These are phyloP conservation scores for Balanococcus diminutus DNA, from an alignment of 2,888 invertebrate species.

Conservation along the genomic window DNA sequence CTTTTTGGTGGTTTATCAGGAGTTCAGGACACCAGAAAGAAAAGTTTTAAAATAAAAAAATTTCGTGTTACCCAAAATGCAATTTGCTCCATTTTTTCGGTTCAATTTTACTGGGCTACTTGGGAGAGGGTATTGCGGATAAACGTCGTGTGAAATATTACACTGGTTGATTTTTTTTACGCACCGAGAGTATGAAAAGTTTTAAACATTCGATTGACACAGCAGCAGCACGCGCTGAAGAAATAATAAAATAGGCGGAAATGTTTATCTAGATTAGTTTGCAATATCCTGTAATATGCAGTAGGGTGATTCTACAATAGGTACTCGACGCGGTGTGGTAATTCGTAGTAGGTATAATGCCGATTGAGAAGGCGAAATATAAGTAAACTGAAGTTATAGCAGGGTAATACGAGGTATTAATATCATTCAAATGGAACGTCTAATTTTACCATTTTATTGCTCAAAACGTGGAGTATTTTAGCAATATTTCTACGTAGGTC, in stretches of 20 bases:
- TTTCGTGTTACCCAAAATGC: too few species aligned
- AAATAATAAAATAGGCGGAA: constrained; percentile 36
- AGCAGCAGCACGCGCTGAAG: constrained; percentile 7
- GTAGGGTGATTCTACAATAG: constrained; percentile 7
- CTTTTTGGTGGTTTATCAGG: too few species aligned
- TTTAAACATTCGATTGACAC: constrained; percentile 7
- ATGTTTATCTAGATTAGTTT: constrained; percentile 38
- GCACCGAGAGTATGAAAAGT: not conserved
- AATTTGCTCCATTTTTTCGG: too few species aligned
- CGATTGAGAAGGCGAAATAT: constrained; percentile 17
- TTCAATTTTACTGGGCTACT: too few species aligned
- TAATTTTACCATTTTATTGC: constrained; percentile 19
- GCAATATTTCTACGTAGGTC: not conserved
- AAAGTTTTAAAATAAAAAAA: too few species aligned
- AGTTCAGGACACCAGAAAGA: too few species aligned
- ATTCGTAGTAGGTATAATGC: not conserved
- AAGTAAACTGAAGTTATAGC: not conserved
- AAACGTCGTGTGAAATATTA: not conserved
- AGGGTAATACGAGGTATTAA: constrained; percentile 6
- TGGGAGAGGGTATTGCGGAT: too few species aligned
- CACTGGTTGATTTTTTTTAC: not conserved
- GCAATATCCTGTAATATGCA: constrained; percentile 25
- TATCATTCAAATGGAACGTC: constrained; percentile 37
- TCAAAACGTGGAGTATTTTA: constrained; percentile 37
- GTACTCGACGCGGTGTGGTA: not conserved